Evolutionary conservation across 2,113 vertebrate genomes (phyloP), one percentile per base, ranked within the genome.

Genomic region (Larimichthys crocea): DNA sequence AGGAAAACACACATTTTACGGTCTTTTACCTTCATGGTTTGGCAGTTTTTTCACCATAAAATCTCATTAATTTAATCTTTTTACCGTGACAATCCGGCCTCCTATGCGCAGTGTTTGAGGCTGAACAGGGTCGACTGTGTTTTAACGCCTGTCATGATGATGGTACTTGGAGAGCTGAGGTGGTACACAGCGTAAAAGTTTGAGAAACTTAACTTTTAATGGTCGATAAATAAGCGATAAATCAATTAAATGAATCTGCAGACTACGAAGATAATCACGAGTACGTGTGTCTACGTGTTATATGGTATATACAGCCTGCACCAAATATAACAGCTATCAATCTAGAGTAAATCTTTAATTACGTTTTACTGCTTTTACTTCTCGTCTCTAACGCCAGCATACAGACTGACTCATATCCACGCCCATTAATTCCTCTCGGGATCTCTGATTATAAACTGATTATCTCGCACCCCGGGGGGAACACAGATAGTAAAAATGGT

Each of bases 371-470:
- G 60, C n/a, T 31, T 52, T 46, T 17, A 44, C 40, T 55, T 60
- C 53, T 5, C 15, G 66, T 73, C 61, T 65, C 26, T 10, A n/a
- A 42, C 0, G 14, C 50, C 52, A 40, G 55, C 22, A 76, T 5
- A 71, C 55, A 64, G 50, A 70, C 63, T 11, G n/a, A 31, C 59
- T 61, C 40, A n/a, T 57, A 79, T 61, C 72, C 82, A 72, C 76
- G 80, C 79, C 49, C 61, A 24, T 26, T 72, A 61, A 82, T 72
- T 84, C 70, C 60, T 77, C 22, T 16, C 2, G 50, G 72, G 76
- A 85, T 17, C 67, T 26, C 48, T 86, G 78, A 88, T 86, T 82
- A 74, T 80, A 61, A 86, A 76, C 73, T 68, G 79, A 82, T 89
- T 88, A 86, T 76, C 53, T 73, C 42, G 31, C 22, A 46, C 75